Base-by-base conservation (phyloP, 2,888 invertebrate genomes). In the Ectropis crepuscularia region DNA sequence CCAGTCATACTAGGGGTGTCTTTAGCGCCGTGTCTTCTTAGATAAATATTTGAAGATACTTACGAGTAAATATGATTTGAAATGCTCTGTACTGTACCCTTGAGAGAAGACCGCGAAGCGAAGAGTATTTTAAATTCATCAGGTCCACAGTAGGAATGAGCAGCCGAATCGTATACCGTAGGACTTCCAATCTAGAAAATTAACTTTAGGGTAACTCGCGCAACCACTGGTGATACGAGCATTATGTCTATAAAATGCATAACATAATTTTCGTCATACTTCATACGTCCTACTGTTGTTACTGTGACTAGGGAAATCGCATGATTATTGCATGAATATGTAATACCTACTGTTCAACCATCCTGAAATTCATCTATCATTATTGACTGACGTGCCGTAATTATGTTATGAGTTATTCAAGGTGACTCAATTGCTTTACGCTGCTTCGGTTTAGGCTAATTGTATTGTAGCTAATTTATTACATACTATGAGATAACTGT, bases 251-350 rank as follows among this genome's bases (percentile, higher is more conserved):
- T 10, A 10, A 1, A 9, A 28, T 36, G 28, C 28, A 47, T 28
- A 47, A 16, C 8, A 9, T 8, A 16, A 9, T 0, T 10, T 5
- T n/a, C n/a, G n/a, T n/a, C n/a, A n/a, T n/a, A n/a, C 16, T 5
- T 16, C 11, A 46, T 46, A 8, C 5, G 0, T 6, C 42, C 37
- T 48, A 50, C 61, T 54, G 55, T 9, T 36, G 2, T 45, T 16
- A 48, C 6, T 28, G 6, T 50, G 53, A 53, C 58, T 55, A 47
- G 58, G 61, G 50, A 53, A 63, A 66, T 61, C 61, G 46, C 50
- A 53, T 68, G 68, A 71, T 68, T 68, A 64, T 62, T 61, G 42
- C 54, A 53, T 69, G 65, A 66, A 69, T 69, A 58, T 46, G 50
- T 65, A 57, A 71, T 66, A n/a, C 16, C 16, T 28, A 28, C 38